Evolutionary conservation across 1,140 invertebrate species (phyloP), one percentile per base, ranked within the genome.

Genomic region (Rhagoletis zephyria): DNA sequence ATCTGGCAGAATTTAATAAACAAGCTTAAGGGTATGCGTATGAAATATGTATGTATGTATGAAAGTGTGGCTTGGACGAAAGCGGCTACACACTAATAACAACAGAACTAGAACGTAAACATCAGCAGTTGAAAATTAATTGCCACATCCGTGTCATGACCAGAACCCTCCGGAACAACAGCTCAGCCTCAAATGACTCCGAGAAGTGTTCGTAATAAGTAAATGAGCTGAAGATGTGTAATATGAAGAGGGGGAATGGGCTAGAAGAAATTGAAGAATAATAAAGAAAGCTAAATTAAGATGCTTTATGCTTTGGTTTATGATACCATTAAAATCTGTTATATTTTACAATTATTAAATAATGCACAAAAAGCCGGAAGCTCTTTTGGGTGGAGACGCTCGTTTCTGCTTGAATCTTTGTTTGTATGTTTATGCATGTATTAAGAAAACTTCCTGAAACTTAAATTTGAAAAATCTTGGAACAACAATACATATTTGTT

Each of bases 291-390:
- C 64, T 5, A 74, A 30, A 74, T 74, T 74, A 48, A 14, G 42
- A 42, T 16, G 42, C 67, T 74, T 74, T 45, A 74, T 74, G 12
- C 45, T 74, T 45, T 74, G 40, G 67, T 74, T 74, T 74, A 74
- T 74, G 67, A 45, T 45, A 42, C 67, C 45, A 74, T 45, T 74
- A 74, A 74, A 74, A 45, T 74, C 16, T 5, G 14, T 74, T 4
- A 12, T 16, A 74, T 16, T 45, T 74, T 42, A 48, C 67, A 74
- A 74, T 74, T 74, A 48, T 30, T 30, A 30, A 30, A 30, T 30
- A 30, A 30, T 42, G 67, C 40, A 4, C 67, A 48, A 4, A 74
- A 74, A 48, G 42, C 42, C 40, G 42, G 14, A 74, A 74, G 67
- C 42, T 30, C 30, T 74, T 70, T 42, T 30, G 30, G 30, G 30